These are phyloP conservation scores for Rhipidura dahli DNA, from an alignment of 2,113 vertebrate genomes.

Conservation along the genomic window DNA sequence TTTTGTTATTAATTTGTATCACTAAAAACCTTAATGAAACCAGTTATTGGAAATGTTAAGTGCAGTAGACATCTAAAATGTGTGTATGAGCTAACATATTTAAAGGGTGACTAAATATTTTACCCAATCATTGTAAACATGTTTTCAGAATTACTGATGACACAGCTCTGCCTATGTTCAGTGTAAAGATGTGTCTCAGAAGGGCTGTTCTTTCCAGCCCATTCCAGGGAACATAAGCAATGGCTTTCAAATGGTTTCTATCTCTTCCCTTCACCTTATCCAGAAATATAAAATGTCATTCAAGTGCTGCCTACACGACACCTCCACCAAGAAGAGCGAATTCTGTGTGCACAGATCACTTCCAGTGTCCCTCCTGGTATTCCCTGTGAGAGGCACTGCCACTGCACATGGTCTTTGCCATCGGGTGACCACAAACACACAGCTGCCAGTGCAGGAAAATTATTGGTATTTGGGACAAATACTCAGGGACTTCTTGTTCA, in stretches of 20 bases:
- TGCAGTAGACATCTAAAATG: background rate
- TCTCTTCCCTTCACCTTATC: background rate
- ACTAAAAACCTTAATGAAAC: constrained; percentile 24
- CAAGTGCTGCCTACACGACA: background rate
- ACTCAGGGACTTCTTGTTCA: background rate
- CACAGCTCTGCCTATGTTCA: background rate
- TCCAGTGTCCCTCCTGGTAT: background rate
- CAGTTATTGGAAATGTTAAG: constrained; percentile 15
- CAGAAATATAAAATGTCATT: background rate
- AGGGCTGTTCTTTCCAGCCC: background rate
- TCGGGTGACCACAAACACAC: background rate
- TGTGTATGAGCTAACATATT: background rate
- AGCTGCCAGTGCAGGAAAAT: background rate
- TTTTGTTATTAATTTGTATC: constrained; percentile 33
- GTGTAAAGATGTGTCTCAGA: background rate
- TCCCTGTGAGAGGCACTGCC: background rate
- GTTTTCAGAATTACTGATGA: background rate
- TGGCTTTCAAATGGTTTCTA: background rate
- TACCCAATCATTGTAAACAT: background rate
- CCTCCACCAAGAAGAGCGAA: background rate
- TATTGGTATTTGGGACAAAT: background rate
- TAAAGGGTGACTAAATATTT: constrained; percentile 34
- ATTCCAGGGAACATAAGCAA: background rate
- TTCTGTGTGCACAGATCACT: background rate
- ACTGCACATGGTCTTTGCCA: background rate